Percentiles rank a stretch among this genome's conserved stretches.
Conservation (phyloP, 2,888 invertebrate species). For the Ectropis crepuscularia region DNA sequence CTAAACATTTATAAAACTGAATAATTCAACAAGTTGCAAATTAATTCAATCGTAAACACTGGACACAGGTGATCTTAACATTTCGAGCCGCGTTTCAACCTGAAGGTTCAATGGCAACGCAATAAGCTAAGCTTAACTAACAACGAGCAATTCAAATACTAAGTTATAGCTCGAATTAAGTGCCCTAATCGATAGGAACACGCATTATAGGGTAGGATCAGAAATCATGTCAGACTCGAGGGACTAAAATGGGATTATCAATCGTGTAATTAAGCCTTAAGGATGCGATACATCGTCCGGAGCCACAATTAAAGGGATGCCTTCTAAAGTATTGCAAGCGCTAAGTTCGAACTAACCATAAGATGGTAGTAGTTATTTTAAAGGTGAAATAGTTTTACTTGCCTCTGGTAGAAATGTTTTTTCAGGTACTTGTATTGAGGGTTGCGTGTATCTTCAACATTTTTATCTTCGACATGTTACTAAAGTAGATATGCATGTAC, state of each 20-base stretch:
- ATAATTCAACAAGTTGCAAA: too few species aligned
- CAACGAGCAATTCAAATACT: constrained; percentile 66
- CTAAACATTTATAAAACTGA: too few species aligned
- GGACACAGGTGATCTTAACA: background rate
- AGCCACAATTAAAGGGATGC: constrained; percentile 54
- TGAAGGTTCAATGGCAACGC: constrained; percentile 42
- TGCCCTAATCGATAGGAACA: constrained; percentile 65
- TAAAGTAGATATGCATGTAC: too few species aligned
- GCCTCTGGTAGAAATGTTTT: too few species aligned
- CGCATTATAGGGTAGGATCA: constrained; percentile 61
- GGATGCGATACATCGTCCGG: constrained; percentile 56
- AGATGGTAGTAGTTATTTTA: too few species aligned
- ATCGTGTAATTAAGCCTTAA: constrained; percentile 62
- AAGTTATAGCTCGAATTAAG: constrained; percentile 70
- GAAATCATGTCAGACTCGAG: constrained; percentile 58
- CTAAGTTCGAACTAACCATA: background rate
- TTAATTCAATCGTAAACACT: too few species aligned
- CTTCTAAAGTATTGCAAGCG: background rate
- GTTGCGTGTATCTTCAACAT: too few species aligned
- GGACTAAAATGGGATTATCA: constrained; percentile 46
- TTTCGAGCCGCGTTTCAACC: constrained; percentile 8
- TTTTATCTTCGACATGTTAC: too few species aligned
- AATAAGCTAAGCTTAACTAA: constrained; percentile 41
- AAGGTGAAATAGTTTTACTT: too few species aligned
- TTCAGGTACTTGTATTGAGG: too few species aligned